Evolutionary conservation across 2,888 invertebrate species (phyloP).

Genomic region (Himalopsyche japonica): DNA sequence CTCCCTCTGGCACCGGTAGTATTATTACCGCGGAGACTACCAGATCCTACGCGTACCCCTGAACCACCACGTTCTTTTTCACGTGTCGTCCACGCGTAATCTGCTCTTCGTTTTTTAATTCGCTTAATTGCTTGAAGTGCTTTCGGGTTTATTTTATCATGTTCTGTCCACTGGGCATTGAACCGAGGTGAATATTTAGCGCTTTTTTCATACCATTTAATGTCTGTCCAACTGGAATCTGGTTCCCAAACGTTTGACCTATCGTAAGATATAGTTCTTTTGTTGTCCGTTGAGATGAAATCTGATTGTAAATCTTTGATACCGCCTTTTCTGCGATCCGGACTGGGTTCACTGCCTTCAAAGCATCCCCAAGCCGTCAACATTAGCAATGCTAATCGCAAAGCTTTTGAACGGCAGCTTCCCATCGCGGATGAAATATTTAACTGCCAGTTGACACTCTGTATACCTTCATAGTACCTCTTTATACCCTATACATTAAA

Average conservation of each 20-base stretch:
- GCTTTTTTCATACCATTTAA: not conserved
- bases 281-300: not conserved
- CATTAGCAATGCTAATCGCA: constrained; percentile 19
- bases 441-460: not conserved
- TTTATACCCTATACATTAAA: not conserved
- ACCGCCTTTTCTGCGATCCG: not conserved
- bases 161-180: not conserved
- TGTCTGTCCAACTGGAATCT: not conserved
- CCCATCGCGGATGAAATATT: constrained; percentile 8
- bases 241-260: not conserved
- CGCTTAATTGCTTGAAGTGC: not conserved
- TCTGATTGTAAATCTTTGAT: not conserved
- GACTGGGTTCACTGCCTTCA: constrained; percentile 17
- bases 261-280: not conserved
- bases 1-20: constrained; percentile 22
- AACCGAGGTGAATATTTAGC: not conserved
- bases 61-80: constrained; percentile 24
- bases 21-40: not conserved
- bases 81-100: not conserved
- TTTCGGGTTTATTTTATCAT: not conserved
- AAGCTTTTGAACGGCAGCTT: not conserved
- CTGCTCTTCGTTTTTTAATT: not conserved
- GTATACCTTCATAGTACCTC: not conserved
- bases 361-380: constrained; percentile 15
- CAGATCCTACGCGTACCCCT: constrained; percentile 24